Evolutionary conservation across 2,113 vertebrate genomes (phyloP), one percentile per base, ranked within the genome.

Genomic region (Phylloscopus whistleri): DNA sequence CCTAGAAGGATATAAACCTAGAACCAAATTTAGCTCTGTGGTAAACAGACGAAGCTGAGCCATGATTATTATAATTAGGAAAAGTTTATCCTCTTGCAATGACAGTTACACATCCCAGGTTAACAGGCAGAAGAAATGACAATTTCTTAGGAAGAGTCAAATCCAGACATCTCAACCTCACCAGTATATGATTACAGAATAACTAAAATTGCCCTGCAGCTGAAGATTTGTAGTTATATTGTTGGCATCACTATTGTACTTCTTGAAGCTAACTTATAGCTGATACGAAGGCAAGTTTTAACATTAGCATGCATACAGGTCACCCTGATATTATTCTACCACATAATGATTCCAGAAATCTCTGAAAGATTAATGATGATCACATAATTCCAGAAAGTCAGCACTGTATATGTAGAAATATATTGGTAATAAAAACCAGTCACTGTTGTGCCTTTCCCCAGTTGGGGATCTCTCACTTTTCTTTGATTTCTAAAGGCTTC

Each of bases 401-500:
- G 94, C 82, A 97, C 94, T 97, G 94, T 97, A 95, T 96, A 97
- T 97, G 97, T 98, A 97, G 96, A 98, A 97, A 97, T 97, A 98
- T 96, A 97, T 97, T 97, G 91, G 96, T 95, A 97, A 97, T 98
- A 98, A 98, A 98, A 98, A 43, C 83, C 96, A 98, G 97, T 93
- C 97, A 98, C 96, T 95, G 96, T 96, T 98, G 91, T 98, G 96
- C 94, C 94, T 98, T 98, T 97, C 97, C 97, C 95, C 97, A 95
- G 85, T 90, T 97, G 97, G 96, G 96, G 94, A 96, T 97, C 96
- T 97, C 97, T 97, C 95, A 97, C 98, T 98, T 98, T 98, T 98
- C 97, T 97, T 98, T 97, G 97, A 97, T 98, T 97, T 97, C 97
- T 97, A 98, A 98, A 98, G 97, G 97, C 96, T 98, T 97, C 97